Evolutionary conservation across 2,888 invertebrate genomes (phyloP).

Genomic region (Drosophila robusta): DNA sequence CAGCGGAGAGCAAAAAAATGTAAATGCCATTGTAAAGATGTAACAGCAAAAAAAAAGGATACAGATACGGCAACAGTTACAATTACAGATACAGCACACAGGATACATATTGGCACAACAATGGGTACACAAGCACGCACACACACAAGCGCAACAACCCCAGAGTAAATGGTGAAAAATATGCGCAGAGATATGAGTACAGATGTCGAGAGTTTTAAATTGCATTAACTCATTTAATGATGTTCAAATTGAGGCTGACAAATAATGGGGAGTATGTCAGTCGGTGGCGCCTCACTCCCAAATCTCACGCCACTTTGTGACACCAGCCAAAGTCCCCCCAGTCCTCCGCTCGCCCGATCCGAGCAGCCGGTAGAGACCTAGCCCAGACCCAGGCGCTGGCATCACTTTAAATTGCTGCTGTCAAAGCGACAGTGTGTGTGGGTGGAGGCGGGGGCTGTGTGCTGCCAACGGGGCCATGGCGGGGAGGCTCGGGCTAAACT

Average conservation of each 20-base stretch:
- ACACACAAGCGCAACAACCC: slow-evolving; percentile 15
- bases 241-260: slow-evolving; percentile 70
- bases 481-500: slow-evolving; percentile 48
- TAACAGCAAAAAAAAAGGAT: slow-evolving; percentile 43
- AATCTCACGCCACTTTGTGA: slow-evolving; percentile 70
- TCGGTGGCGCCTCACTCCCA: slow-evolving; percentile 34
- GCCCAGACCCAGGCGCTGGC: slow-evolving; percentile 30
- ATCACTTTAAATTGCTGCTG: slow-evolving; percentile 77
- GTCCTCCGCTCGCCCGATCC: slow-evolving; percentile 1
- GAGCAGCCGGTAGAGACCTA: slow-evolving; percentile 12
- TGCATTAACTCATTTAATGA: slow-evolving; percentile 77
- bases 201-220: slow-evolving; percentile 73
- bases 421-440: slow-evolving; percentile 52
- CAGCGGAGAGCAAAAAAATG: slow-evolving; percentile 32
- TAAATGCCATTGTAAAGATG: slow-evolving; percentile 65
- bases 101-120: slow-evolving; percentile 54
- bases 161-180: slow-evolving; percentile 38
- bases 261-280: slow-evolving; percentile 49
- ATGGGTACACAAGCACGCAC: slow-evolving; percentile 16
- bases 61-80: slow-evolving; percentile 41
- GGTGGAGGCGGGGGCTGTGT: slow-evolving; percentile 10
- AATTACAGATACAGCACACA: slow-evolving; percentile 19
- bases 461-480: slow-evolving; percentile 10
- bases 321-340: slow-evolving; percentile 26
- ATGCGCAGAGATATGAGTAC: slow-evolving; percentile 51